These are phyloP conservation scores for Heliconius ethilla DNA, from an alignment of 2,888 invertebrate species.

Conservation along the genomic window DNA sequence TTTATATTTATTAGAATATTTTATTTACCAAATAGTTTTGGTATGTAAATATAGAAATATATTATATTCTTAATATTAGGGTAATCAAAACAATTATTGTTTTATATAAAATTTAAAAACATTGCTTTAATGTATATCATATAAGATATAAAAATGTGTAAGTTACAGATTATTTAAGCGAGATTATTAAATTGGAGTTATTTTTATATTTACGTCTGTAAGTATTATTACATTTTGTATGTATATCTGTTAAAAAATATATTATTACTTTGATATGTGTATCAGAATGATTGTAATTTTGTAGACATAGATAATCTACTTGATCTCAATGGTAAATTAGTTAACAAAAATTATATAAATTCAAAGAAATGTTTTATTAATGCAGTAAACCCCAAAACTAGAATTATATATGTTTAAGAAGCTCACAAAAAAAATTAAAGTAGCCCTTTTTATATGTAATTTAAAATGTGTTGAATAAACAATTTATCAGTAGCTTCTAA, in stretches of 20 bases:
- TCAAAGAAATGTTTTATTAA: conserved; percentile 29
- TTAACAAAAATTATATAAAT: conserved; percentile 48
- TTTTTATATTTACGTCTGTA: conserved; percentile 68
- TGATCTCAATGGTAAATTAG: conserved; percentile 51
- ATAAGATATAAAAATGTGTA: conserved; percentile 54
- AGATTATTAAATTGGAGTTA: conserved; percentile 73
- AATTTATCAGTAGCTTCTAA: conserved; percentile 46
- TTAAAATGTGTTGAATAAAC: conserved; percentile 77
- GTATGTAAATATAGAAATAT: conserved; percentile 27
- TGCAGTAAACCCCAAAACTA: conserved; percentile 22
- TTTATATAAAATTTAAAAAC: conserved; percentile 37
- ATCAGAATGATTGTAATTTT: conserved; percentile 44
- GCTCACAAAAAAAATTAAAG: conserved; percentile 51
- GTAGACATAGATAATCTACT: conserved; percentile 47
- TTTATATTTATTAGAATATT: neutral
- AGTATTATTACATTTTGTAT: conserved; percentile 49
- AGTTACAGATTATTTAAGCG: conserved; percentile 66
- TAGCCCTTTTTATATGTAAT: conserved; percentile 75
- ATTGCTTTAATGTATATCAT: conserved; percentile 47
- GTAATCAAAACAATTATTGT: conserved; percentile 35
- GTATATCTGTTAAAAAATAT: conserved; percentile 40
- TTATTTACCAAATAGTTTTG: neutral
- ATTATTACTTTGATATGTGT: conserved; percentile 40
- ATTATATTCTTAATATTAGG: conserved; percentile 34
- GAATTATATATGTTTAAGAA: conserved; percentile 46